phyloP scores from a whole-genome alignment of 35 echinoderm and acorn worm species.

The Amphiura filiformis region DNA sequence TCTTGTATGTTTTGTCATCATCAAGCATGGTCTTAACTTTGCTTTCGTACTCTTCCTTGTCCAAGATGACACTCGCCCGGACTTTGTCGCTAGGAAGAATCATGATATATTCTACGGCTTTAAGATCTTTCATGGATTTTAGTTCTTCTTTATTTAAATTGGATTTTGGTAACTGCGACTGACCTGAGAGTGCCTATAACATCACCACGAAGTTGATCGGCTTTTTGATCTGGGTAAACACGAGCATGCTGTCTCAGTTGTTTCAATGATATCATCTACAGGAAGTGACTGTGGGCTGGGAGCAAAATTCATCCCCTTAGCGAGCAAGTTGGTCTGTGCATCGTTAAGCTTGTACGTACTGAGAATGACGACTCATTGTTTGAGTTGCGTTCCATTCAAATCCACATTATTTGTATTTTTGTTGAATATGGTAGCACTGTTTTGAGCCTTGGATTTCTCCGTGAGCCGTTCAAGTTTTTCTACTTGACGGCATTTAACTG shows the following conservation, averaged over 20 bases:
- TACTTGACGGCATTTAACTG: neutral
- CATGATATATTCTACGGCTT: neutral
- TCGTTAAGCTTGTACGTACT: neutral
- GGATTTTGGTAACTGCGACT: neutral
- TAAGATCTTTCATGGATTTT: neutral
- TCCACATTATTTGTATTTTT: neutral
- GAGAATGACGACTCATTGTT: neutral
- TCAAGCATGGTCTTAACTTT: constrained; percentile 24
- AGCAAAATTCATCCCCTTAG: constrained; percentile 1
- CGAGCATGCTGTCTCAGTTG: neutral
- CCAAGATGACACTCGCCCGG: neutral
- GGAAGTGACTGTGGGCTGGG: neutral
- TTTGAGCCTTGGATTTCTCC: neutral
- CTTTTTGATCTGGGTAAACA: neutral
- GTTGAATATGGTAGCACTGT: neutral
- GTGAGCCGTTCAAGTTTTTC: neutral
- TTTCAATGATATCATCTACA: neutral
- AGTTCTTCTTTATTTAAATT: neutral
- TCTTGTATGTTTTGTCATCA: constrained; percentile 17
- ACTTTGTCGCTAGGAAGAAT: neutral
- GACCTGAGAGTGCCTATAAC: neutral
- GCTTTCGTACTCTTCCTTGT: neutral
- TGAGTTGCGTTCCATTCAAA: neutral
- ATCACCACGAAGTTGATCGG: neutral
- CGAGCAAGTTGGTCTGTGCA: neutral